Evolutionary conservation across 2,888 invertebrate species (phyloP).

Genomic region (Autographa gamma): DNA sequence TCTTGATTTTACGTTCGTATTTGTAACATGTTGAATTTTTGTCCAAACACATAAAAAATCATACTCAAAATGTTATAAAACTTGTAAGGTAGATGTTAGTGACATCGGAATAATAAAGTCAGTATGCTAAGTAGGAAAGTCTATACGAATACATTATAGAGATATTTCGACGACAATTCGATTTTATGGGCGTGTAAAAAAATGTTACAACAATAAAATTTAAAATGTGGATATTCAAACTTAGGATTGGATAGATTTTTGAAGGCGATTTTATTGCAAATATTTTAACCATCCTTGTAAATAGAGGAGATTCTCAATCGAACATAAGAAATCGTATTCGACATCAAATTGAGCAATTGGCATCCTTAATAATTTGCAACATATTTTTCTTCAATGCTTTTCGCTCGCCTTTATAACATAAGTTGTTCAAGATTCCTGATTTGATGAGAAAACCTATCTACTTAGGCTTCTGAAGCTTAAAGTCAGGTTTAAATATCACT

Average conservation of each 20-base stretch:
- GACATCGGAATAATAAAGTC: constrained; percentile 38
- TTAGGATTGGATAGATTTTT: background rate
- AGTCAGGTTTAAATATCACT: no score
- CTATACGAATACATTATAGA: constrained; percentile 33
- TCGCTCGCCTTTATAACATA: no score
- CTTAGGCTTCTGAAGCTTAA: no score
- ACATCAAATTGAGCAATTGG: no score
- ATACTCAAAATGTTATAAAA: constrained; percentile 52
- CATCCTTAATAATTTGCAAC: no score
- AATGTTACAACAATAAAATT: constrained; percentile 6
- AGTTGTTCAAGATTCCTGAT: no score
- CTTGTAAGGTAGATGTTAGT: constrained; percentile 34
- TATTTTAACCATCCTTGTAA: no score
- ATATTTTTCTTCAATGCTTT: no score
- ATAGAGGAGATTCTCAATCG: no score
- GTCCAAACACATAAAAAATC: constrained; percentile 37
- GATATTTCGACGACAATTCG: constrained; percentile 7
- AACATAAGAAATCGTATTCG: no score
- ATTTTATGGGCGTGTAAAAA: constrained; percentile 20
- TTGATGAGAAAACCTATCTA: no score
- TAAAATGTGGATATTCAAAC: background rate
- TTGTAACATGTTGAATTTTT: constrained; percentile 42
- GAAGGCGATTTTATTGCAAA: no score
- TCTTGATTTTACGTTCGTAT: constrained; percentile 52
- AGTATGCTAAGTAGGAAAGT: constrained; percentile 34